phyloP scores from a whole-genome alignment of 2,888 invertebrate species.

The Halictus quadricinctus region DNA sequence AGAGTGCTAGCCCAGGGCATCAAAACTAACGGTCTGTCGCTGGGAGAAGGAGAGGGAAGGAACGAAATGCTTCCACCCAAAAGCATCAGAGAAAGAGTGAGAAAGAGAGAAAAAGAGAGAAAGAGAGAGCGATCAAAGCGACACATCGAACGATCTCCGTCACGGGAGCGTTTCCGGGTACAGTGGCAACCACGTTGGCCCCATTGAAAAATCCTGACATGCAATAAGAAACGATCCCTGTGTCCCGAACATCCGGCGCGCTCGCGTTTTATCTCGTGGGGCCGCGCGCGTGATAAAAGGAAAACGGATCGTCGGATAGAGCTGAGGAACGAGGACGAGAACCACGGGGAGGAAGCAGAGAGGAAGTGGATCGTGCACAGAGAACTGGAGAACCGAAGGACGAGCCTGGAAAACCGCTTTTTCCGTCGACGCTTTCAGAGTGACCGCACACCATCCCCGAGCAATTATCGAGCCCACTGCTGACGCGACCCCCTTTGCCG shows the following conservation, averaged over 20 bases:
- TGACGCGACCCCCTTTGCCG: not conserved
- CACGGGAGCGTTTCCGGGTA: conserved; percentile 8
- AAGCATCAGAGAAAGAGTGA: no score
- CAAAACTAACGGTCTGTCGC: no score
- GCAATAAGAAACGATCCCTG: conserved; percentile 13
- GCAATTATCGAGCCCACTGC: conserved; percentile 34
- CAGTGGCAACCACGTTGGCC: conserved; percentile 12
- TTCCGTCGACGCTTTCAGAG: conserved; percentile 25
- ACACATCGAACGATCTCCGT: not conserved
- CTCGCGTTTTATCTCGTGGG: conserved; percentile 1
- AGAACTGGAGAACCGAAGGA: not conserved
- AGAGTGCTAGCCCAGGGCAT: no score
- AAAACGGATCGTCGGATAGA: conserved; percentile 3
- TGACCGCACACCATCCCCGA: conserved; percentile 27
- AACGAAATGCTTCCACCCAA: no score
- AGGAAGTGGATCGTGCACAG: conserved; percentile 5
- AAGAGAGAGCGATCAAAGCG: not conserved
- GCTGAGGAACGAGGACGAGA: not conserved
- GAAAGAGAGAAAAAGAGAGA: not conserved
- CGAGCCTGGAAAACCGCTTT: conserved; percentile 17
- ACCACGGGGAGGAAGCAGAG: not conserved
- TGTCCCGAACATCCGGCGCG: conserved; percentile 9
- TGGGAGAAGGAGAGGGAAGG: not conserved
- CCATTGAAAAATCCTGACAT: conserved; percentile 20
- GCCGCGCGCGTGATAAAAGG: conserved; percentile 1